Conservation (phyloP, 2,113 vertebrate species). For the Erythrolamprus reginae region DNA sequence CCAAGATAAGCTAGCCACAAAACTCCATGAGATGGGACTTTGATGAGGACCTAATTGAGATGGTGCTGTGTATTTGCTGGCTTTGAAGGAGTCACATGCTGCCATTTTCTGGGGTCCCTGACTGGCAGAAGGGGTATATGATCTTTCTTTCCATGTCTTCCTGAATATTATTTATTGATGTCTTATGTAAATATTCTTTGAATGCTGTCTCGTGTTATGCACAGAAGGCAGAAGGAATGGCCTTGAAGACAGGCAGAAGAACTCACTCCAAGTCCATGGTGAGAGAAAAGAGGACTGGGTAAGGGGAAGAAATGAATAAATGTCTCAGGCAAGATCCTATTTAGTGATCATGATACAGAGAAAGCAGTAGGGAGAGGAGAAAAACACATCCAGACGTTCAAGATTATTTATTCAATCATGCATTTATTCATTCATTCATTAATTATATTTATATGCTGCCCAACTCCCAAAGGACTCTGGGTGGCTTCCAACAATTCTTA, state of each 20-base stretch:
- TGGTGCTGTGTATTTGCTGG: not conserved
- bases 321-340: not conserved
- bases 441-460: too few species aligned
- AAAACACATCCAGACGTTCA: not conserved
- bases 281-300: not conserved
- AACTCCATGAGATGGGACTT: not conserved
- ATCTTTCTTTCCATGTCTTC: not conserved
- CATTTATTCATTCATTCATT: too few species aligned
- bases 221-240: not conserved
- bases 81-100: not conserved
- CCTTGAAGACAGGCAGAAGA: not conserved
- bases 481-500: too few species aligned
- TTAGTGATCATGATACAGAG: not conserved
- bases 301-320: not conserved
- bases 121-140: not conserved
- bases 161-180: not conserved
- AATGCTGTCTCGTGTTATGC: not conserved
- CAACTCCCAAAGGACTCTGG: too few species aligned
- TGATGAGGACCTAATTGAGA: not conserved
- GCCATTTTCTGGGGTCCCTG: not conserved
- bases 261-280: not conserved
- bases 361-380: not conserved
- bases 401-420: too few species aligned
- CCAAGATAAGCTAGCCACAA: not conserved
- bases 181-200: not conserved